Conservation (phyloP, 1,140 invertebrate species). For the Microvelia longipes region DNA sequence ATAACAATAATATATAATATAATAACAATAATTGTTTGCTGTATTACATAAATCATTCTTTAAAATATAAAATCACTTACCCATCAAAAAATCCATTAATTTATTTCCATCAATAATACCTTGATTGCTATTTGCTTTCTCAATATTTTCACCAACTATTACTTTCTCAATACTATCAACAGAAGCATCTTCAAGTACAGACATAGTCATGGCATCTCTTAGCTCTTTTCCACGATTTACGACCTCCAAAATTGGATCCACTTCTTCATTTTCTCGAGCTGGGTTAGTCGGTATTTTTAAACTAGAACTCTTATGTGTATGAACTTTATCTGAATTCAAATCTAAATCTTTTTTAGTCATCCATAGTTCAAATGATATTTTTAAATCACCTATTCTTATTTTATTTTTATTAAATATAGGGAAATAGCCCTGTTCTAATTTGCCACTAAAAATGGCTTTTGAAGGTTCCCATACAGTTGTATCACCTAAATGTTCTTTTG, state of each 20-base stretch:
- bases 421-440: slow-evolving; percentile 4
- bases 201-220: slow-evolving; percentile 9
- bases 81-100: slow-evolving; percentile 7
- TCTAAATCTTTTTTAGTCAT: background rate
- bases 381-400: slow-evolving; percentile 6
- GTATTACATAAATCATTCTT: too few species aligned
- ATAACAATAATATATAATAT: too few species aligned
- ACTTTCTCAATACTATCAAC: slow-evolving; percentile 4
- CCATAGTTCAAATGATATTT: slow-evolving; percentile 3
- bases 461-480: background rate
- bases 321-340: background rate
- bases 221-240: slow-evolving; percentile 3
- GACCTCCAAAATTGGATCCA: background rate
- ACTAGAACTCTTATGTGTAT: background rate
- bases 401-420: slow-evolving; percentile 6
- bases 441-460: background rate
- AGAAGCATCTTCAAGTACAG: slow-evolving; percentile 7
- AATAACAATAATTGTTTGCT: too few species aligned
- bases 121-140: background rate
- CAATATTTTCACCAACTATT: background rate
- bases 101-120: background rate
- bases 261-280: too few species aligned
- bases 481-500: slow-evolving; percentile 2
- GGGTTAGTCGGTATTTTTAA: too few species aligned
- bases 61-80: too few species aligned